phyloP scores from a whole-genome alignment of 2,113 vertebrate genomes.

The Chionodraco myersi region DNA sequence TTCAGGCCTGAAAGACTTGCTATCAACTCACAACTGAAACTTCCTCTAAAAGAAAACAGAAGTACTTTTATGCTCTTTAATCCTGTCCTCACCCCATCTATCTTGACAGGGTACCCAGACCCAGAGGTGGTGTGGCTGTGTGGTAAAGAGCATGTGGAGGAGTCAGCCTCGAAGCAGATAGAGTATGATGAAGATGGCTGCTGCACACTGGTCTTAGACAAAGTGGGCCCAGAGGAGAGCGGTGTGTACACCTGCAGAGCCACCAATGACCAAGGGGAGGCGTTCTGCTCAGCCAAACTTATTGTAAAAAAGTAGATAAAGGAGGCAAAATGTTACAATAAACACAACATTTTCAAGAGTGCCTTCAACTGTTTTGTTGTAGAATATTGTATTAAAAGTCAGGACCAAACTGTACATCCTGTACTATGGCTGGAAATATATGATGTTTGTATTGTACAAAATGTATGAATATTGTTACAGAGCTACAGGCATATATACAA shows the following conservation, averaged over 20 bases:
- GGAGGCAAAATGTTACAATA: constrained; percentile 4
- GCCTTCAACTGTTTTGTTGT: constrained; percentile 10
- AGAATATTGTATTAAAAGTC: constrained; percentile 33
- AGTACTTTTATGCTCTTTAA: background rate
- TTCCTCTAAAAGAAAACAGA: background rate
- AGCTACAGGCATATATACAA: background rate
- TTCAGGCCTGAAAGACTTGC: background rate
- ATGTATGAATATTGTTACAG: constrained; percentile 41
- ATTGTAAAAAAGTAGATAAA: constrained; percentile 42
- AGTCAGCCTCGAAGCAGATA: constrained; percentile 72
- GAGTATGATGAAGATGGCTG: constrained; percentile 84
- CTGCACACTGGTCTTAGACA: constrained; percentile 78
- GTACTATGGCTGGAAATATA: constrained; percentile 13
- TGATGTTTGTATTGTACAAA: constrained; percentile 19
- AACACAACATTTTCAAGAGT: background rate
- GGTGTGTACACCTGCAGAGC: constrained; percentile 83
- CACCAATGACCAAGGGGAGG: constrained; percentile 74
- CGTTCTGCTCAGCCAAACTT: constrained; percentile 69
- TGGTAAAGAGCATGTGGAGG: constrained; percentile 71
- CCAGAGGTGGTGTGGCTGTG: constrained; percentile 86
- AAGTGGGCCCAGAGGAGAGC: constrained; percentile 57
- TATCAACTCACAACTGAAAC: background rate
- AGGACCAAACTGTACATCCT: background rate
- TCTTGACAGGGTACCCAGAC: constrained; percentile 82
- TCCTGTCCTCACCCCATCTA: background rate